Percentiles rank a stretch among this genome's conserved stretches.
Conservation (phyloP, 2,888 invertebrate genomes). For the Lasius fuliginosus region DNA sequence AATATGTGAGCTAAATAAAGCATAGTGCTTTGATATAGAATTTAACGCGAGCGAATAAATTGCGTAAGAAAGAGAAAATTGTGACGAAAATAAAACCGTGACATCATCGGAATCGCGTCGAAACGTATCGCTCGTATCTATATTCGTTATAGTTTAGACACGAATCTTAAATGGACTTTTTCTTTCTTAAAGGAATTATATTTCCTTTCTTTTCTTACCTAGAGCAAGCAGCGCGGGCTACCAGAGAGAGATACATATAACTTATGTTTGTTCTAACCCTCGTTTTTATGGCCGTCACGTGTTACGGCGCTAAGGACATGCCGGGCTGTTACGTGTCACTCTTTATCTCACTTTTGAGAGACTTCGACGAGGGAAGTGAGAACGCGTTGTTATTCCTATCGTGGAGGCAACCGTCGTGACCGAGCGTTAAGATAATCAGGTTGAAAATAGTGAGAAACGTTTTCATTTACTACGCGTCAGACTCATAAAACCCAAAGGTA, state of each 20-base stretch:
- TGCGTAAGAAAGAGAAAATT: background rate
- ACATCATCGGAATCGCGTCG: background rate
- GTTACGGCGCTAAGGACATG: slow-evolving; percentile 64
- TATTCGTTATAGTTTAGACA: background rate
- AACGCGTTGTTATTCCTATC: slow-evolving; percentile 40
- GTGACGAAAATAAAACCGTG: background rate
- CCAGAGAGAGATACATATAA: slow-evolving; percentile 64
- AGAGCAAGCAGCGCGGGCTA: slow-evolving; percentile 15
- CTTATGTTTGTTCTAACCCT: slow-evolving; percentile 78
- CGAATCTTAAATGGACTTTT: background rate
- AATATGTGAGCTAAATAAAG: background rate
- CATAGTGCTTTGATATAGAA: background rate
- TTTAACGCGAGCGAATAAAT: background rate
- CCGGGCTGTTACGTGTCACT: slow-evolving; percentile 42
- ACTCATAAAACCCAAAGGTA: slow-evolving; percentile 7
- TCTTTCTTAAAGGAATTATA: background rate
- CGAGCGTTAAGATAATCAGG: slow-evolving; percentile 39
- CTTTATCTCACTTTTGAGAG: slow-evolving; percentile 57
- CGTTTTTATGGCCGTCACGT: slow-evolving; percentile 79
- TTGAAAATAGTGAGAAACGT: slow-evolving; percentile 30
- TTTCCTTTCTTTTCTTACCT: background rate
- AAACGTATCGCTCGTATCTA: background rate
- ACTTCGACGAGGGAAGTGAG: slow-evolving; percentile 33
- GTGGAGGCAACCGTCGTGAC: background rate
- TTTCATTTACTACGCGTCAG: slow-evolving; percentile 21